A percentile compares a stretch with the other conserved stretches of the same genome.
Conservation (phyloP, 2,113 vertebrate species). For the Ranitomeya imitator region DNA sequence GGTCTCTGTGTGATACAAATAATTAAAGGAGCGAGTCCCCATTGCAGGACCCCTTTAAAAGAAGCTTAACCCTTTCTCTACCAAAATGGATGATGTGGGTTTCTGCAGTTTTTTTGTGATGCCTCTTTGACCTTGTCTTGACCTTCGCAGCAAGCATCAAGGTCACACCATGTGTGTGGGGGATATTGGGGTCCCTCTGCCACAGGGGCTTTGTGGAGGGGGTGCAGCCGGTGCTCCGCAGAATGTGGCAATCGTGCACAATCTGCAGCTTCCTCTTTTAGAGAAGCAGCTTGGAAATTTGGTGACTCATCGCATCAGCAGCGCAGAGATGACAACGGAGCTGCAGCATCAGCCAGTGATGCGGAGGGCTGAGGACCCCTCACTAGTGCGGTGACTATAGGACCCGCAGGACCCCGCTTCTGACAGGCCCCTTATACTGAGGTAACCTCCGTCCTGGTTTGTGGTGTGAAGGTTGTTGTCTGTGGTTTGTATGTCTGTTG, state of each 20-base stretch:
- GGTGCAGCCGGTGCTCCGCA: neutral
- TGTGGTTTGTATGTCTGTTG: no score
- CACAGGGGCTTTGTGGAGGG: neutral
- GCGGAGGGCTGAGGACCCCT: no score
- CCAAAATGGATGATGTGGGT: neutral
- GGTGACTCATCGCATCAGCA: constrained; percentile 22
- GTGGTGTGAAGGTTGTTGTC: no score
- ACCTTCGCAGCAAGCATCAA: neutral
- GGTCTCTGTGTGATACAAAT: no score
- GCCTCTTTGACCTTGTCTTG: neutral
- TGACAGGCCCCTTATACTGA: no score
- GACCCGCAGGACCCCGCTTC: no score
- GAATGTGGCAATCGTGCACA: constrained; percentile 1
- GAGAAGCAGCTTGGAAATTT: constrained; percentile 18
- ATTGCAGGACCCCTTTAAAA: neutral
- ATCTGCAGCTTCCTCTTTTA: constrained; percentile 14
- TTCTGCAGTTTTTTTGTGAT: neutral
- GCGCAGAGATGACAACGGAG: neutral
- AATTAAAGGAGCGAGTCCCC: neutral
- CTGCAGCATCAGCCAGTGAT: neutral
- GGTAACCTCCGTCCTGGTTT: no score
- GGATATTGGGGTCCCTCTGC: neutral
- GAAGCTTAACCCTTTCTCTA: neutral
- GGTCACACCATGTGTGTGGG: neutral
- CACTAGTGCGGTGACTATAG: no score